Evolutionary conservation across 2,888 invertebrate species (phyloP), one percentile per base, ranked within the genome.

Genomic region (Rhogogaster chlorosoma): DNA sequence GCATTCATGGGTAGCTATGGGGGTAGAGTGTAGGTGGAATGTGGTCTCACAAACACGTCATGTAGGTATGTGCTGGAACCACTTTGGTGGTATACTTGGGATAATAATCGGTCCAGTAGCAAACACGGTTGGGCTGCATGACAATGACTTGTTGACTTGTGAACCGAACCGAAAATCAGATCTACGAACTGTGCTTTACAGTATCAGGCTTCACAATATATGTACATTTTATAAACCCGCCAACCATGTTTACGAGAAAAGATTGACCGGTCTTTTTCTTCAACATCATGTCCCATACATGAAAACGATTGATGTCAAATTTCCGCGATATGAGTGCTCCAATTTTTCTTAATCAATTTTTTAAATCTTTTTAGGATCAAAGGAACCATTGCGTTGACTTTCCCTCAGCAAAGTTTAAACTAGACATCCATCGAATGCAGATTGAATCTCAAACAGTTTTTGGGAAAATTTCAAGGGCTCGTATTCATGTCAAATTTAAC

Each of bases 101-200:
- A 88, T 89, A 87, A 89, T 90, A 89, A 89, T 90, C 87, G 89
- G 86, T 42, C 71, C 45, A 67, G 36, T 70, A 67, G 67, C 49
- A 84, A 84, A 84, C 84, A 84, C 49, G n/a, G 71, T 12, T 75
- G 75, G 42, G 36, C 75, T 36, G 77, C 75, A 84, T 77, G 73
- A 84, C 83, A 77, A 84, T 84, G 84, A 84, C 84, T 77, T 84
- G 36, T 53, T 45, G 57, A n/a, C 36, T 73, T 38, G 75, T 75
- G 53, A 53, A 84, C 75, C 36, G n/a, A 26, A 53, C 53, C 32
- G 38, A 32, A 70, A 64, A 82, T 64, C 64, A 45, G 38, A 61
- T 67, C n/a, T 64, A 64, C 38, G 38, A 42, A 45, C 61, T 12
- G 38, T 38, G 64, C 22, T 22, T 38, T 22, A 38, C 3, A 26